Base-by-base conservation (phyloP, 2,888 invertebrate genomes). In the Slavum lentiscoides region DNA sequence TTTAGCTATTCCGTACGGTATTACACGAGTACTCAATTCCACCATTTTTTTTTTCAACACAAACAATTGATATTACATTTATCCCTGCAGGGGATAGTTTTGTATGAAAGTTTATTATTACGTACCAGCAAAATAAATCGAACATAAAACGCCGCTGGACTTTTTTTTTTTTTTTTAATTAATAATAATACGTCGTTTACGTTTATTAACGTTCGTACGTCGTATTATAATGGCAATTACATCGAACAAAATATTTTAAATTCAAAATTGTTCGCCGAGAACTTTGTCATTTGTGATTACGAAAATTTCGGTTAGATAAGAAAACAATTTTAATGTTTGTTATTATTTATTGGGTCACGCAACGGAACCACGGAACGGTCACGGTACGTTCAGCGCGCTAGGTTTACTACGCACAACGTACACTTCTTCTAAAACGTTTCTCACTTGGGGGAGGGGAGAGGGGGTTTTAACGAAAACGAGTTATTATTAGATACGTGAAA, bases 251-350 rank as follows among this genome's bases (percentile, higher is more conserved):
- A 2, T 5, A 17, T 58, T 75, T 59, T 39, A 30, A 75, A 67
- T 80, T 80, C 43, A 80, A 80, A 30, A 80, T 72, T 64, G 55
- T 64, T 64, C 15, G n/a, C 67, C 1, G 13, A 70, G 62, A 80
- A 80, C 62, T 43, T 30, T 30, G 30, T 30, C 30, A 30, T 30
- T 80, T 64, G 21, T 68, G 70, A 80, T 58, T 80, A 70, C 64
- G 64, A 39, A 64, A 80, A 66, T 66, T 80, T 80, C 80, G 62
- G 80, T 80, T 80, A 80, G 80, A 80, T 80, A 80, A 80, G 62
- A 64, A 55, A 80, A 58, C 37, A 64, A 68, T 59, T 67, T 61
- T 58, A 67, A 64, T 75, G 64, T 2, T 43, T 21, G 58, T 21
- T 8, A 17, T 17, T 8, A 21, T 21, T 74, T 74, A 55, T 66